phyloP scores from a whole-genome alignment of 2,113 vertebrate genomes.

The Corvus hawaiiensis region DNA sequence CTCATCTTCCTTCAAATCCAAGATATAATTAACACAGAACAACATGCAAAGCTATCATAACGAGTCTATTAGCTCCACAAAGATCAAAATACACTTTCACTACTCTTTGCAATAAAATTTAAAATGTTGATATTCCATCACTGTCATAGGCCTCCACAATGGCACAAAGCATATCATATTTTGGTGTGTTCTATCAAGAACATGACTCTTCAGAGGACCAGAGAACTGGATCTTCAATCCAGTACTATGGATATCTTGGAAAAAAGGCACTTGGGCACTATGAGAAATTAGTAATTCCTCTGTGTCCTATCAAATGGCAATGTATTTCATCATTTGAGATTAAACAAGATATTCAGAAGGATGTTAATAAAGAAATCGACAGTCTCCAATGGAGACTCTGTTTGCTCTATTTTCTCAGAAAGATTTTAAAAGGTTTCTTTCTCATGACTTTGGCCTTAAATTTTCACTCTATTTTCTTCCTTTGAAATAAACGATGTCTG shows the following conservation, averaged over 20 bases:
- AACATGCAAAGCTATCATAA: background rate
- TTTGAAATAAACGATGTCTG: background rate
- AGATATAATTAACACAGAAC: conserved; percentile 51
- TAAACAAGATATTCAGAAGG: background rate
- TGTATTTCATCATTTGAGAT: background rate
- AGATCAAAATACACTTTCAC: background rate
- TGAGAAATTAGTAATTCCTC: background rate
- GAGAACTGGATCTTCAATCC: background rate
- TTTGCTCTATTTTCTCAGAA: background rate
- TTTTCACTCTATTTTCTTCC: background rate
- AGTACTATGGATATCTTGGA: background rate
- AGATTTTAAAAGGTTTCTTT: background rate
- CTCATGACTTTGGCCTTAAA: background rate
- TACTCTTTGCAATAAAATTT: background rate
- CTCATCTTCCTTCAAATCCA: conserved; percentile 13
- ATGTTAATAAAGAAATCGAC: background rate
- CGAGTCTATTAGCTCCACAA: background rate
- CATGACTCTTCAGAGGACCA: background rate
- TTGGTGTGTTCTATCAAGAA: background rate
- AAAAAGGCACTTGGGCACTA: background rate
- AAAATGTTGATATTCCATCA: background rate
- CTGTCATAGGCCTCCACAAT: background rate
- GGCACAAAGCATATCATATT: background rate
- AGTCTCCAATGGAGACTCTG: background rate
- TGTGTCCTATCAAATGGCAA: background rate